These are phyloP conservation scores for Menura novaehollandiae DNA, from an alignment of 2,113 vertebrate genomes.

Conservation along the genomic window DNA sequence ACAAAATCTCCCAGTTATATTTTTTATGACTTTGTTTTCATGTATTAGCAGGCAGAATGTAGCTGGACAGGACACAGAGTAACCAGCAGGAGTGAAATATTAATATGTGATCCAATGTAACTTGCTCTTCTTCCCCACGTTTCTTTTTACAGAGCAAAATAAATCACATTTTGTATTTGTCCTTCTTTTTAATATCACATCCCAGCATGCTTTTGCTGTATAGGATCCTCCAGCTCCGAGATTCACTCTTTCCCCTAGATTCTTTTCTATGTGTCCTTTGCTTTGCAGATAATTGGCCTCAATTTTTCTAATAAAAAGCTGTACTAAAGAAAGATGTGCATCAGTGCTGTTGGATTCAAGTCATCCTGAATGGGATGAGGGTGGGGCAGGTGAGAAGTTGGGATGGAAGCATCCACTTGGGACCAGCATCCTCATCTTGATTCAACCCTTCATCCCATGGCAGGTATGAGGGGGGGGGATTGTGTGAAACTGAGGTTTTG, in stretches of 20 bases:
- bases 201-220: background rate
- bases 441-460: background rate
- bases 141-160: background rate
- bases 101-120: background rate
- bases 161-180: background rate
- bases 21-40: background rate
- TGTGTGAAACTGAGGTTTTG: background rate
- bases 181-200: background rate
- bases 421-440: rapidly evolving
- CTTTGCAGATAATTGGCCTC: background rate
- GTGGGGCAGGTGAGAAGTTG: background rate
- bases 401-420: background rate
- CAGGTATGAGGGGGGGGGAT: background rate
- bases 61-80: background rate
- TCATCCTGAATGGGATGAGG: background rate
- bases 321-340: background rate
- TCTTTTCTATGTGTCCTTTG: background rate
- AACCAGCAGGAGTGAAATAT: background rate
- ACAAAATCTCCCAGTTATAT: background rate
- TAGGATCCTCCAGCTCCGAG: background rate
- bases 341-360: background rate
- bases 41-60: background rate
- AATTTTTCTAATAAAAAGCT: background rate
- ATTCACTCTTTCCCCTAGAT: background rate
- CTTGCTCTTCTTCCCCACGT: background rate